Conservation (phyloP, 2,888 invertebrate genomes). For the Gasteruption jaculator region DNA sequence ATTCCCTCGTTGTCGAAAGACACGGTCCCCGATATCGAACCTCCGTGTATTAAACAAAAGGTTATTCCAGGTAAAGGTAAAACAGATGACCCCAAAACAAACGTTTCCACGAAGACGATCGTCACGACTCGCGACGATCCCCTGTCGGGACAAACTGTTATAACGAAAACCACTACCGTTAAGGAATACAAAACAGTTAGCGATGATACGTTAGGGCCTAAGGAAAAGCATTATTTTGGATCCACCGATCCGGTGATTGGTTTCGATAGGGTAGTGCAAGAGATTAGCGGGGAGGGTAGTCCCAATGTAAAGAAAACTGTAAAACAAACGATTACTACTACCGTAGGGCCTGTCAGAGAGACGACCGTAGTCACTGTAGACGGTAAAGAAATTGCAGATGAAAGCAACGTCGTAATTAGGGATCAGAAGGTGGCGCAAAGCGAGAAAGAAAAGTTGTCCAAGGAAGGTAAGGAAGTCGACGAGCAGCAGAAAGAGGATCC, state of each 20-base stretch:
- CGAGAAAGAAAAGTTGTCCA: slow-evolving; percentile 56
- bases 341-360: slow-evolving; percentile 6
- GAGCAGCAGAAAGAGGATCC: slow-evolving; percentile 39
- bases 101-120: slow-evolving; percentile 30
- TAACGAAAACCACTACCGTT: slow-evolving; percentile 33
- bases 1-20: slow-evolving; percentile 12
- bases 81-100: too few relatives aligned
- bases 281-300: too few relatives aligned
- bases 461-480: slow-evolving; percentile 57
- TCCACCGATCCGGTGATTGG: slow-evolving; percentile 23
- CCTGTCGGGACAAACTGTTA: slow-evolving; percentile 25
- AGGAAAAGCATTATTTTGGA: slow-evolving; percentile 22
- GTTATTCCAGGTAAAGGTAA: too few relatives aligned
- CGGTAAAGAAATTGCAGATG: slow-evolving; percentile 2
- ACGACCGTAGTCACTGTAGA: slow-evolving; percentile 11
- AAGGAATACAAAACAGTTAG: slow-evolving; percentile 25
- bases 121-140: slow-evolving; percentile 28
- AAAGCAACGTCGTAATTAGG: slow-evolving; percentile 14
- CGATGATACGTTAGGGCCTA: slow-evolving; percentile 7
- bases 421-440: slow-evolving; percentile 24
- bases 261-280: slow-evolving; percentile 2
- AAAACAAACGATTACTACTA: too few relatives aligned
- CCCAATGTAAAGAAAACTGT: too few relatives aligned
- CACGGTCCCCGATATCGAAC: slow-evolving; percentile 26
- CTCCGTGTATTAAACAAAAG: slow-evolving; percentile 33